phyloP scores from a whole-genome alignment of 2,113 vertebrate species.

The Notarius quadriscutis region DNA sequence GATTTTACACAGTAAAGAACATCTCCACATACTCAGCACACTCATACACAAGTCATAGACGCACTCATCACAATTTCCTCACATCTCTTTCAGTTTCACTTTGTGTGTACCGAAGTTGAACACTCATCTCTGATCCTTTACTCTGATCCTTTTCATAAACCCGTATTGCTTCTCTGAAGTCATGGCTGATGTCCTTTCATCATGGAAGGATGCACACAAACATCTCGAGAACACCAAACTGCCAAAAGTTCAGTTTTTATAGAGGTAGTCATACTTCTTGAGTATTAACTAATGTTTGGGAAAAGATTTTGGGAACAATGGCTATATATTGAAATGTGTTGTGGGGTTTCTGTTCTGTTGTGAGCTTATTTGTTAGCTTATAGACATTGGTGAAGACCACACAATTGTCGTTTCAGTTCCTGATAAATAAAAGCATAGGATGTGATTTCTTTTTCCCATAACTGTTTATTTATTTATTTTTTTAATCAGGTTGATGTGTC shows the following conservation, averaged over 20 bases:
- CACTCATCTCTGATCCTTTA: conserved; percentile 34
- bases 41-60: conserved; percentile 39
- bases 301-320: no score
- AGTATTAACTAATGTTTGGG: not conserved
- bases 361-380: not conserved
- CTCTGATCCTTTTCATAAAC: no score
- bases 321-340: no score
- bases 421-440: no score
- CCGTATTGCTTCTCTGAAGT: not conserved
- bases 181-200: not conserved
- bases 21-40: conserved; percentile 47
- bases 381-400: not conserved
- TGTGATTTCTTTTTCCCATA: not conserved
- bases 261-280: not conserved
- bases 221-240: no score
- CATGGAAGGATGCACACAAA: not conserved
- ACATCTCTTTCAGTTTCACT: conserved; percentile 55
- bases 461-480: not conserved
- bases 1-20: conserved; percentile 15
- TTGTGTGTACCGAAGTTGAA: conserved; percentile 9
- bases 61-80: conserved; percentile 47
- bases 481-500: no score
- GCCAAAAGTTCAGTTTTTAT: not conserved
- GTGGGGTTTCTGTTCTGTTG: not conserved
- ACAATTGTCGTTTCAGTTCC: not conserved